phyloP scores from a whole-genome alignment of 2,113 vertebrate genomes.

The Plotosus lineatus region DNA sequence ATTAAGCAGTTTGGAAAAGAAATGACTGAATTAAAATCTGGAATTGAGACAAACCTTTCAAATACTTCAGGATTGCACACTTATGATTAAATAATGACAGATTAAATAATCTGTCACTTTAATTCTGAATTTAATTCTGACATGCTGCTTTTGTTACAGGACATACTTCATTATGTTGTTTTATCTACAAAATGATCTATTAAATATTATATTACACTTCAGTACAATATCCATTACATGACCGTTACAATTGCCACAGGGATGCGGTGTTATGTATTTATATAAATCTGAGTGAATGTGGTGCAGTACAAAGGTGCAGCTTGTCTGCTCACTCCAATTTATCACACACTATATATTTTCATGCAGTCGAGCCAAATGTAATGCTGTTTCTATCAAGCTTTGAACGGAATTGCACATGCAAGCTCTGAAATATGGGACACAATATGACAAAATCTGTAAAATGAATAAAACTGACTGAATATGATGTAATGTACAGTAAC shows the following conservation, averaged over 20 bases:
- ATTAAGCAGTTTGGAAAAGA: neutral
- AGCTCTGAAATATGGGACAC: slow-evolving; percentile 4
- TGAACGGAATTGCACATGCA: neutral
- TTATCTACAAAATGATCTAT: neutral
- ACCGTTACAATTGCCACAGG: neutral
- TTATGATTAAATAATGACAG: neutral
- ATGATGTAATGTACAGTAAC: slow-evolving; percentile 7
- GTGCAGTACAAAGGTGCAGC: neutral
- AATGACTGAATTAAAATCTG: neutral
- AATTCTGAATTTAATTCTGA: neutral
- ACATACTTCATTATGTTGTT: neutral
- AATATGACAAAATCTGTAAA: neutral
- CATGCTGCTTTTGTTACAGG: neutral
- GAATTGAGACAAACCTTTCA: neutral
- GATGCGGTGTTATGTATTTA: neutral
- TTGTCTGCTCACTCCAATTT: neutral
- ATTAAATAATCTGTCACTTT: neutral
- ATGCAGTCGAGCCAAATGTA: neutral
- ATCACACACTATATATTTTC: neutral
- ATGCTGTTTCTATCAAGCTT: neutral
- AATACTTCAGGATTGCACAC: neutral
- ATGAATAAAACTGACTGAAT: neutral
- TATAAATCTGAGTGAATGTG: neutral
- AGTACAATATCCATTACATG: neutral
- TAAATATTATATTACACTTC: neutral